phyloP scores from a whole-genome alignment of 2,888 invertebrate species.

The Orchesella flavescens region DNA sequence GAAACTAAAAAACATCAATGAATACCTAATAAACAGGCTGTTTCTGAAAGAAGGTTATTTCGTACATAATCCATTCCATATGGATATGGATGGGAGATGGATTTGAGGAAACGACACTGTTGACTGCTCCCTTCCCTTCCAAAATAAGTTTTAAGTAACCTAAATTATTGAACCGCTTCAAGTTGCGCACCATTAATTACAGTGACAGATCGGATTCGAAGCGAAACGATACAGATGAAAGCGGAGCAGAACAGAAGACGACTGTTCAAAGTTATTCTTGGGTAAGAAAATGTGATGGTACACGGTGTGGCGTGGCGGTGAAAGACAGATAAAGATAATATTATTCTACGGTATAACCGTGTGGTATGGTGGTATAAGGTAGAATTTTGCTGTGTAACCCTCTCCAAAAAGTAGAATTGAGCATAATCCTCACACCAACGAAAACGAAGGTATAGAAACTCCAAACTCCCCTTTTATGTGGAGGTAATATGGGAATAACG shows the following conservation, averaged over 20 bases:
- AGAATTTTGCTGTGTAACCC: too few species aligned
- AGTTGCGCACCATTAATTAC: slow-evolving; percentile 55
- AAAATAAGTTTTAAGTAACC: background rate
- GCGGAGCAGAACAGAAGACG: background rate
- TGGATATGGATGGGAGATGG: too few species aligned
- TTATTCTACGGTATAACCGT: too few species aligned
- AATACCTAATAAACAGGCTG: background rate
- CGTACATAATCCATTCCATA: background rate
- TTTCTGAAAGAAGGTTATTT: background rate
- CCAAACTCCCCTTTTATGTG: too few species aligned
- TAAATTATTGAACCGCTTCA: slow-evolving; percentile 42
- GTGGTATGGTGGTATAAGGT: too few species aligned
- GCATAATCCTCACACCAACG: background rate
- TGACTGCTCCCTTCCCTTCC: too few species aligned
- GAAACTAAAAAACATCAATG: too few species aligned
- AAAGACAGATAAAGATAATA: background rate
- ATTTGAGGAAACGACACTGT: too few species aligned
- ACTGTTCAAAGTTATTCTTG: background rate
- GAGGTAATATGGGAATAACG: too few species aligned
- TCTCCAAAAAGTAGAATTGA: too few species aligned
- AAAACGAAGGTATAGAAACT: too few species aligned
- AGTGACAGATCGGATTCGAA: slow-evolving; percentile 41
- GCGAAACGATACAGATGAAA: slow-evolving; percentile 36
- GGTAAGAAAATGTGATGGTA: too few species aligned
- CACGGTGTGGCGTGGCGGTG: background rate